Evolutionary conservation across 2,797 vertebrate species (phyloP).

Genomic region (Taeniopygia guttata): DNA sequence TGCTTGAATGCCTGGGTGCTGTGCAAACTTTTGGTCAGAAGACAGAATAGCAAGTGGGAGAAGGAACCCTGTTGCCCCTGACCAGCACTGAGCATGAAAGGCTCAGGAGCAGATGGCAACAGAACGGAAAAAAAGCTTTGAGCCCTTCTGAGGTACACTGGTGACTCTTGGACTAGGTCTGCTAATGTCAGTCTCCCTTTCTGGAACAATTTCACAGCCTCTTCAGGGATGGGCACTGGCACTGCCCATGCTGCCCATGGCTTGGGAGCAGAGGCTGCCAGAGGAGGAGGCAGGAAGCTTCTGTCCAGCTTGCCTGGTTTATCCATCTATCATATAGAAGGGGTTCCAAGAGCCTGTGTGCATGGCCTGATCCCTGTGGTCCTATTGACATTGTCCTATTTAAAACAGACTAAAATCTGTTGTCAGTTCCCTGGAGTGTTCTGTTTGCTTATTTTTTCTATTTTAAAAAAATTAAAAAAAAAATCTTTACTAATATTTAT

Average conservation of each 20-base stretch:
- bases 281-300: not conserved
- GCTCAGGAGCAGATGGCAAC: not conserved
- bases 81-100: not conserved
- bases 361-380: not conserved
- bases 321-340: no score
- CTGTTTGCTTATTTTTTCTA: no score
- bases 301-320: not conserved
- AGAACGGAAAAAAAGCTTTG: not conserved
- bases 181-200: not conserved
- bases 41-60: not conserved
- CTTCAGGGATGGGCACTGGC: not conserved
- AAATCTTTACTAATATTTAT: not conserved
- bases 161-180: not conserved
- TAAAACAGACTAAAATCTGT: not conserved
- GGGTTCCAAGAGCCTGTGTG: not conserved
- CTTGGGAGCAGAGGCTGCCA: not conserved
- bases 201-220: not conserved
- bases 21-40: not conserved
- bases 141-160: not conserved
- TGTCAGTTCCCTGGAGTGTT: not conserved
- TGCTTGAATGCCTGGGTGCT: not conserved
- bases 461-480: no score
- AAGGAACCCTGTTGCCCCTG: not conserved
- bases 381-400: not conserved
- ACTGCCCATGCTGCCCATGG: rapidly evolving